Evolutionary conservation across 2,113 vertebrate genomes (phyloP).

Genomic region (Fukomys damarensis): DNA sequence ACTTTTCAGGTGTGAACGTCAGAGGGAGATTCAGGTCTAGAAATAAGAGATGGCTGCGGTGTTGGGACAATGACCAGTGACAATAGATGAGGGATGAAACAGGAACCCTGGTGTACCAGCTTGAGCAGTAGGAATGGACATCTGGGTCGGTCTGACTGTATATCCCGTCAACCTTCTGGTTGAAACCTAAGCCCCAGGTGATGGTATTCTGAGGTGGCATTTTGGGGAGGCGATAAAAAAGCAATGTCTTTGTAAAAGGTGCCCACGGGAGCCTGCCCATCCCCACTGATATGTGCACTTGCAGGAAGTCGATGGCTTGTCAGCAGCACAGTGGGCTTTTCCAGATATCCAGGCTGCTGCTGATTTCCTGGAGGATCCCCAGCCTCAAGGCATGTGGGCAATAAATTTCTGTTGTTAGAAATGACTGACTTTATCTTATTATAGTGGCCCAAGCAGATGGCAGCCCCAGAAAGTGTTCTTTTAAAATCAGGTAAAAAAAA

Average conservation of each 20-base stretch:
- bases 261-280: neutral
- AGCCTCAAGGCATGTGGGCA: too few relatives aligned
- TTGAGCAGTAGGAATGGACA: neutral
- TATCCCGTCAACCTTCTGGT: neutral
- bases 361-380: too few relatives aligned
- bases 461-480: neutral
- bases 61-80: neutral
- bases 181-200: neutral
- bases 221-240: neutral
- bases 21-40: neutral
- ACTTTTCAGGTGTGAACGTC: neutral
- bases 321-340: neutral
- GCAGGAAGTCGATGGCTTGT: rapidly evolving
- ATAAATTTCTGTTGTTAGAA: neutral
- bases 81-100: neutral
- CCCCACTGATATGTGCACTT: rapidly evolving
- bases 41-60: neutral
- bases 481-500: neutral
- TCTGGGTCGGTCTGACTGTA: neutral
- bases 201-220: neutral
- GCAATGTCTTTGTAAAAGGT: neutral
- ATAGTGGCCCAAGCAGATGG: too few relatives aligned
- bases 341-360: neutral
- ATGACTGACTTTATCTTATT: neutral
- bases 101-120: rapidly evolving